These are phyloP conservation scores for Drosophila punjabiensis DNA, from an alignment of 1,140 invertebrate species.

Conservation along the genomic window DNA sequence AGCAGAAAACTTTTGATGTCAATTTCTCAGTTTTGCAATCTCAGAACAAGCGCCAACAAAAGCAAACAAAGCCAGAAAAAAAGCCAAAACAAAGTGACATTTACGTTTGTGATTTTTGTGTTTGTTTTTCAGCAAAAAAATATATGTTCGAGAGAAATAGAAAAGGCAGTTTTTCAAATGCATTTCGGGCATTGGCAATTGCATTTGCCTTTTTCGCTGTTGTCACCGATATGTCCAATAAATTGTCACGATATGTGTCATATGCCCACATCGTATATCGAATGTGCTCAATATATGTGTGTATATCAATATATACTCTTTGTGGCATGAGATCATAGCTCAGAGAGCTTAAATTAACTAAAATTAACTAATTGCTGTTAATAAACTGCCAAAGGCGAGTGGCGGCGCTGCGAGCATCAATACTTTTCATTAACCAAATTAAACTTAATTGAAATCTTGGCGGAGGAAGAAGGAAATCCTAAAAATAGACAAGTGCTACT, in stretches of 20 bases:
- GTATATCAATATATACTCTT: slow-evolving; percentile 15
- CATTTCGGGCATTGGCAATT: slow-evolving; percentile 57
- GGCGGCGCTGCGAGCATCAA: slow-evolving; percentile 33
- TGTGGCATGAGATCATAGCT: slow-evolving; percentile 41
- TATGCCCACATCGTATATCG: slow-evolving; percentile 25
- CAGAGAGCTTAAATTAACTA: slow-evolving; percentile 62
- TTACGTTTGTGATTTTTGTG: slow-evolving; percentile 41
- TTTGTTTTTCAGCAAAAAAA: slow-evolving; percentile 22
- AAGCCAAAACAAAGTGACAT: slow-evolving; percentile 58
- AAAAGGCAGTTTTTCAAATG: slow-evolving; percentile 36
- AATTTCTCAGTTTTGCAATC: slow-evolving; percentile 64
- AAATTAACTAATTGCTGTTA: slow-evolving; percentile 69
- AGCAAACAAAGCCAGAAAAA: slow-evolving; percentile 43
- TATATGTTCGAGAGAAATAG: slow-evolving; percentile 3
- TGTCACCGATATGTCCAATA: slow-evolving; percentile 77
- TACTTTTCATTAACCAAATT: slow-evolving; percentile 62
- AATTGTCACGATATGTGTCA: slow-evolving; percentile 72
- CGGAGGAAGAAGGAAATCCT: slow-evolving; percentile 11
- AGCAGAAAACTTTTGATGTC: slow-evolving; percentile 37
- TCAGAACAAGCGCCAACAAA: slow-evolving; percentile 69
- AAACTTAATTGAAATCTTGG: slow-evolving; percentile 64
- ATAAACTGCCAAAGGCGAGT: slow-evolving; percentile 56
- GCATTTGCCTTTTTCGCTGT: slow-evolving; percentile 70
- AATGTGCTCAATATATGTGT: slow-evolving; percentile 12
- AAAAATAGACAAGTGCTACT: slow-evolving; percentile 6